Percentiles rank a stretch among this genome's conserved stretches.
Conservation (phyloP, 2,888 invertebrate genomes). For the Odiellus spinosus region DNA sequence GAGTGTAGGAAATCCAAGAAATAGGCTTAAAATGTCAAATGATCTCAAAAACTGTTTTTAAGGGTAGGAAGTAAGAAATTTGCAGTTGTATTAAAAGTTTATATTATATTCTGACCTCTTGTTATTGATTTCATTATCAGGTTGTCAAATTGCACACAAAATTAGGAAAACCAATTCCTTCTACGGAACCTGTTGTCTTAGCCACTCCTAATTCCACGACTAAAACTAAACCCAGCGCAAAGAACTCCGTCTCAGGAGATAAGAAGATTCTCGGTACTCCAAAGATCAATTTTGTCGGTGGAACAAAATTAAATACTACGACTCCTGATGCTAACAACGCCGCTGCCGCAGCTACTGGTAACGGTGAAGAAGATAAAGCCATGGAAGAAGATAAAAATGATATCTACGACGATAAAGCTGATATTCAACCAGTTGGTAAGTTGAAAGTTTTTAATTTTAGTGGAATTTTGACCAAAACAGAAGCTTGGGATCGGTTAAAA, state of each 20-base stretch:
- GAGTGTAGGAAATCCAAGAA: no score
- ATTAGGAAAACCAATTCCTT: slow-evolving; percentile 92
- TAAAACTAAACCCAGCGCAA: slow-evolving; percentile 9
- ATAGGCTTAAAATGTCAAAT: no score
- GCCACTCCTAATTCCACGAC: slow-evolving; percentile 19
- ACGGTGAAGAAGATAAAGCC: neutral
- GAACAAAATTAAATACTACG: slow-evolving; percentile 28
- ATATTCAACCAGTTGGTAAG: slow-evolving; percentile 32
- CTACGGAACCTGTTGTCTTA: slow-evolving; percentile 80
- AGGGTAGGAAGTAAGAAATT: no score
- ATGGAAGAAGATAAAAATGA: neutral
- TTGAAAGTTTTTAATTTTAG: no score
- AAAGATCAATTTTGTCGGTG: slow-evolving; percentile 62
- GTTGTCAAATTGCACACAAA: slow-evolving; percentile 84
- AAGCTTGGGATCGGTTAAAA: neutral
- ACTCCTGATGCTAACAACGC: slow-evolving; percentile 24
- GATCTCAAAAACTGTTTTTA: no score
- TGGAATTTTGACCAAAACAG: no score
- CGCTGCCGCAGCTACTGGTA: slow-evolving; percentile 9
- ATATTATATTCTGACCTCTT: no score
- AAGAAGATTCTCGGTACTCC: slow-evolving; percentile 43
- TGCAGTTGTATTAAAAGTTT: no score
- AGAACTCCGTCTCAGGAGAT: slow-evolving; percentile 29
- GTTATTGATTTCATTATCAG: slow-evolving; percentile 24
- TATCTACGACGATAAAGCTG: slow-evolving; percentile 20